Evolutionary conservation across 2,888 invertebrate species (phyloP).

Genomic region (Polyploca ridens): DNA sequence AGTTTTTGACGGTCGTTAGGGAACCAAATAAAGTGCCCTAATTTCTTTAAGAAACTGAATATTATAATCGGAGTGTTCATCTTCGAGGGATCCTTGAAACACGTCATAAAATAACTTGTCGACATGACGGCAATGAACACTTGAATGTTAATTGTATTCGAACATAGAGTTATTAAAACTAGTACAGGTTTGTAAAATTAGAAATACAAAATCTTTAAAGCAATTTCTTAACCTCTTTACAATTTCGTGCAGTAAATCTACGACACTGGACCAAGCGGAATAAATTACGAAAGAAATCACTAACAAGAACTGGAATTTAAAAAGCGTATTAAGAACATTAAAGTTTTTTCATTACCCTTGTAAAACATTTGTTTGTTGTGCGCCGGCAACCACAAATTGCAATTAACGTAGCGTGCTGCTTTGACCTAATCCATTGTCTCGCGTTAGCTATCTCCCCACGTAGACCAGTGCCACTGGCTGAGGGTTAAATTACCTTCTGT

Average conservation of each 20-base stretch:
- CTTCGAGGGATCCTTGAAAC: too few relatives aligned
- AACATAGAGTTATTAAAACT: too few relatives aligned
- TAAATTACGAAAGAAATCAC: slow-evolving; percentile 22
- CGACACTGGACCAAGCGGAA: slow-evolving; percentile 3
- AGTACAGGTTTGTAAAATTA: neutral
- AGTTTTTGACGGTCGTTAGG: too few relatives aligned
- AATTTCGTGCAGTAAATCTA: neutral
- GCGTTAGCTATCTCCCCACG: slow-evolving; percentile 20
- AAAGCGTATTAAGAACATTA: slow-evolving; percentile 27
- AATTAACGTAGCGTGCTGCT: slow-evolving; percentile 30
- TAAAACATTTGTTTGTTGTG: slow-evolving; percentile 37
- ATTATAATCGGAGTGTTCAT: too few relatives aligned
- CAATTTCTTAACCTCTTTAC: neutral
- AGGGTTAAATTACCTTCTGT: slow-evolving; percentile 22
- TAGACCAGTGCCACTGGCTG: slow-evolving; percentile 25
- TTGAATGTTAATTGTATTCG: too few relatives aligned
- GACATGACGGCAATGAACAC: too few relatives aligned
- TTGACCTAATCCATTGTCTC: slow-evolving; percentile 23
- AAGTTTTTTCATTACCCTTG: slow-evolving; percentile 43
- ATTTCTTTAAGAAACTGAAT: too few relatives aligned
- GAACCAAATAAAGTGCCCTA: too few relatives aligned
- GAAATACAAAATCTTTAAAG: neutral
- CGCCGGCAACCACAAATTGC: slow-evolving; percentile 23
- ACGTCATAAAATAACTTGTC: too few relatives aligned
- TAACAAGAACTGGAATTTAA: slow-evolving; percentile 34